Base-by-base conservation (phyloP, 2,113 vertebrate species). In the Felis chaus region DNA sequence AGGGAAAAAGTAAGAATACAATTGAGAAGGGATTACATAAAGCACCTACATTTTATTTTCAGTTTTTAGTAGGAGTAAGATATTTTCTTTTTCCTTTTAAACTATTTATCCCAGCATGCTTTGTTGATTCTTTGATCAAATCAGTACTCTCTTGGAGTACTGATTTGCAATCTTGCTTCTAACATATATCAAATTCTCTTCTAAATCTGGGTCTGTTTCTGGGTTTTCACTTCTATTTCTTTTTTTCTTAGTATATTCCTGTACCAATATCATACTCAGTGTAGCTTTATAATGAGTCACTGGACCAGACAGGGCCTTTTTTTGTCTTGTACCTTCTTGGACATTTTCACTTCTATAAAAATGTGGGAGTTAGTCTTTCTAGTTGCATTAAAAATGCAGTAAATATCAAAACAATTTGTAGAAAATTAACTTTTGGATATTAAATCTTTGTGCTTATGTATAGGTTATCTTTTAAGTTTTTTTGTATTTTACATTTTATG, bases 401-500 rank as follows among this genome's bases (percentile, higher is more conserved):
- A 88, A 80, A 83, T 73, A 57, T 95, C 5, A 25, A 89, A 45
- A 83, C 78, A 33, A 82, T 90, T 80, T 94, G 29, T 85, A 90
- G 18, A 86, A 2, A 95, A 73, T 66, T 71, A 27, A 63, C 78
- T 93, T 96, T 74, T 94, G 95, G 16, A 69, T 78, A 79, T 89
- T 55, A 93, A 79, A 50, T 89, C 1, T 91, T 93, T 78, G 4
- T 69, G n/a, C 21, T 55, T 87, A 33, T 85, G 21, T 61, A 33
- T 86, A 94, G 39, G 0, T 65, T 36, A 53, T 45, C 29, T 79
- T 63, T 71, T 31, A 91, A 23, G 5, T 48, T 21, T 41, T 41
- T 33, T 76, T 14, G 2, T 14, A 23, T 36, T 71, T 15, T 39
- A 27, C 2, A 82, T 12, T n/a, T 41, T 31, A 69, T 81, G 0